Base-by-base conservation (phyloP, 2,113 vertebrate genomes). In the Rhinolophus sinicus region DNA sequence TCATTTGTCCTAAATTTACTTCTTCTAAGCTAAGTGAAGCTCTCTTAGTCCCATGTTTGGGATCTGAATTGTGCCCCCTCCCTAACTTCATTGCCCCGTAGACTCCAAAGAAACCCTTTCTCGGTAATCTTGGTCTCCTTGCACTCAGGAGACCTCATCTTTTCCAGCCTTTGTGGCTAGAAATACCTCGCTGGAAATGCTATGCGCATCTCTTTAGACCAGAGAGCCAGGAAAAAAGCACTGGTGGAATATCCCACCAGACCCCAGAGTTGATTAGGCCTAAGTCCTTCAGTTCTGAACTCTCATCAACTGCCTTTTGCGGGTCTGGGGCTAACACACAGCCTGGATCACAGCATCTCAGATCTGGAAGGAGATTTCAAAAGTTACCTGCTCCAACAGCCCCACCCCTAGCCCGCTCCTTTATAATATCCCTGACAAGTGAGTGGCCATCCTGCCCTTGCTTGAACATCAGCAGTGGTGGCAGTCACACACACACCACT, bases 1-100 rank as follows among this genome's bases (percentile, higher is more conserved):
- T 93, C 52, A 69, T 88, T 94, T 96, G 96, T 86, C 92, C 96
- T 95, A 96, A 97, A 91, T 96, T 97, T 94, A 96, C 86, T 96
- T 96, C 94, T 84, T 77, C 47, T 33, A 72, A 88, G 77, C 72
- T 69, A 50, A 96, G 65, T 38, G 76, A 92, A 40, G 65, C 70
- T 75, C 40, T 88, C 56, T 84, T 35, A 77, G 47, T 77, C 64
- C 67, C 81, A 16, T 30, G 85, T 26, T n/a, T 54, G 50, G 94
- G 86, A 62, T 73, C 22, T 24, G 40, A 90, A 24, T 10, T 84
- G 69, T n/a, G 11, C 22, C 3, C 52, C 69, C 64, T 88, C 40
- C 50, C 33, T 28, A 75, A 69, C 9, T 33, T 58, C 24, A 15
- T 44, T 24, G 73, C 40, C 33, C 77, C 85, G 40, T 24, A 54